Evolutionary conservation across 2,113 vertebrate genomes (phyloP).

Genomic region (Coregonus clupeaformis): DNA sequence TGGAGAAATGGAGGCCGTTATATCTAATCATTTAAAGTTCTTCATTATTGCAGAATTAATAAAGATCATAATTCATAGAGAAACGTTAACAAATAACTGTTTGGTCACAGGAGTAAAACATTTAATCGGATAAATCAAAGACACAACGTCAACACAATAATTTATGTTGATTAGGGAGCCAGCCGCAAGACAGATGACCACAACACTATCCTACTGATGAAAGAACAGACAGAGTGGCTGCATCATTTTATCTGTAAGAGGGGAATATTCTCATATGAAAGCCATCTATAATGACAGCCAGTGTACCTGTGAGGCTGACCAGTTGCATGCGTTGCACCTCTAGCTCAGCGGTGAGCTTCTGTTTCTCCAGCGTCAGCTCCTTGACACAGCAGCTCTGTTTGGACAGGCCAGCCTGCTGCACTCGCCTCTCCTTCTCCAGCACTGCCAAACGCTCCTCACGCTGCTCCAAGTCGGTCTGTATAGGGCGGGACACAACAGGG

Average conservation of each 20-base stretch:
- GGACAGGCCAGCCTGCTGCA: slow-evolving; percentile 64
- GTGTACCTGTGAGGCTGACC: slow-evolving; percentile 70
- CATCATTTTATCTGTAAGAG: too few relatives aligned
- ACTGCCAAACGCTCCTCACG: slow-evolving; percentile 67
- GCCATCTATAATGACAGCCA: neutral
- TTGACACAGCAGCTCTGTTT: slow-evolving; percentile 64
- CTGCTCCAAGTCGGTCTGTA: slow-evolving; percentile 69
- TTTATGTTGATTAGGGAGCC: too few relatives aligned
- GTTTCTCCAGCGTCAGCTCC: slow-evolving; percentile 73
- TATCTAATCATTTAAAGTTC: slow-evolving; percentile 11
- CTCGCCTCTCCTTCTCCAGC: slow-evolving; percentile 70
- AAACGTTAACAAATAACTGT: too few relatives aligned
- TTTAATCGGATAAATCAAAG: too few relatives aligned
- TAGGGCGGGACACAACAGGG: slow-evolving; percentile 11
- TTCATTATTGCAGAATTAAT: neutral
- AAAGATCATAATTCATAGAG: neutral
- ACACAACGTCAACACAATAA: too few relatives aligned
- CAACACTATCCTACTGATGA: neutral
- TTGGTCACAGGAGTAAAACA: too few relatives aligned
- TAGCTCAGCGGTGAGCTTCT: slow-evolving; percentile 70
- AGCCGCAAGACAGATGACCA: too few relatives aligned
- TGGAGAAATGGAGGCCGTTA: neutral
- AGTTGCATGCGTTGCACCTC: slow-evolving; percentile 62
- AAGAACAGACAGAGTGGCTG: neutral
- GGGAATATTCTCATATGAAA: neutral